Conservation (phyloP, 1,140 invertebrate species). For the Euura lappo region DNA sequence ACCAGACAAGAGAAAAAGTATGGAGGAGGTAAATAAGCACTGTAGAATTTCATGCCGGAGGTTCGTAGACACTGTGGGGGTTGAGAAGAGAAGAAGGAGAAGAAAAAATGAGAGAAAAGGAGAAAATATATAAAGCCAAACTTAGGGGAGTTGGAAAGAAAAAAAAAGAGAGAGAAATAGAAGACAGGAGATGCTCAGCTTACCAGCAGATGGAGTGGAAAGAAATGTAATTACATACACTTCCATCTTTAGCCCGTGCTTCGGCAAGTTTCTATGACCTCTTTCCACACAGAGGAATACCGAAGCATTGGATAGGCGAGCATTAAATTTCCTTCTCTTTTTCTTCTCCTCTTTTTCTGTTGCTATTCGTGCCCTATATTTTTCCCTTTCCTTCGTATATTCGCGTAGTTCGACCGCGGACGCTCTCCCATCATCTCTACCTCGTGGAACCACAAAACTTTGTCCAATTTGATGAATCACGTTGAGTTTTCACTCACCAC, state of each 20-base stretch:
- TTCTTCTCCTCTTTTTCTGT: too few species aligned
- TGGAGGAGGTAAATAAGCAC: neutral
- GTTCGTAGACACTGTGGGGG: neutral
- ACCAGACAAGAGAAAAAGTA: neutral
- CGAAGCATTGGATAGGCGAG: neutral
- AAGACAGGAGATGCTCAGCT: neutral
- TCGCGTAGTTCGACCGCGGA: neutral
- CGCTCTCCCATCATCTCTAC: neutral
- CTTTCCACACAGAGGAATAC: neutral
- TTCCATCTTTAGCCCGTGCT: neutral
- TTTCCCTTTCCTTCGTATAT: neutral
- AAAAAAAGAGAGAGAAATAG: neutral
- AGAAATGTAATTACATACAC: constrained; percentile 5
- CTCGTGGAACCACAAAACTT: neutral
- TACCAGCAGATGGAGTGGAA: constrained; percentile 4
- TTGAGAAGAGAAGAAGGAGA: neutral
- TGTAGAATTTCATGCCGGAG: neutral
- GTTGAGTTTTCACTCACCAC: neutral
- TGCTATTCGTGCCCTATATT: too few species aligned
- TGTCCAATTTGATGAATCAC: neutral
- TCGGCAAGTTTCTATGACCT: neutral
- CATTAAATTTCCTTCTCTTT: neutral
- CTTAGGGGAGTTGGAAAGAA: neutral
- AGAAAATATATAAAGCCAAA: too few species aligned
- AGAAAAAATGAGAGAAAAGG: too few species aligned